Conservation (phyloP, 2,113 vertebrate genomes). For the Oryzias melastigma region DNA sequence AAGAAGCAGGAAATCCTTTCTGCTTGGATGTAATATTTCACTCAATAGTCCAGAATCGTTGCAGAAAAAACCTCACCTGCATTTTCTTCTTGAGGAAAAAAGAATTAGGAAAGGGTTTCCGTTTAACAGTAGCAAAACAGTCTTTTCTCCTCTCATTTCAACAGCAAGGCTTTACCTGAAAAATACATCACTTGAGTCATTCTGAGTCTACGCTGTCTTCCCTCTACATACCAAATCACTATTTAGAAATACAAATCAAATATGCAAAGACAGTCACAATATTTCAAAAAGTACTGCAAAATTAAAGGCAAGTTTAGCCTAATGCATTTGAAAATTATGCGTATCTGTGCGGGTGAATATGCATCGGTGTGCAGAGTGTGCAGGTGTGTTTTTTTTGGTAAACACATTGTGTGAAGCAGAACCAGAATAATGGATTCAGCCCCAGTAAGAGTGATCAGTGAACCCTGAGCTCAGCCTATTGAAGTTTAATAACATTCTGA, state of each 20-base stretch:
- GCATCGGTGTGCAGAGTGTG: conserved; percentile 18
- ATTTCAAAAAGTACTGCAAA: conserved; percentile 20
- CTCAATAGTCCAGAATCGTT: conserved; percentile 28
- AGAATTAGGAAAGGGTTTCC: conserved; percentile 33
- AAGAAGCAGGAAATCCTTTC: conserved; percentile 33
- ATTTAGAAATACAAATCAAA: conserved; percentile 52
- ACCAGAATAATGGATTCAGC: conserved; percentile 69
- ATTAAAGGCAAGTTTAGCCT: conserved; percentile 20
- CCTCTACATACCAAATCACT: conserved; percentile 21
- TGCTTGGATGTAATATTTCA: conserved; percentile 39
- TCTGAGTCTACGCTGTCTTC: conserved; percentile 17
- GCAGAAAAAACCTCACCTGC: conserved; percentile 13
- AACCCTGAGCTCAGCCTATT: conserved; percentile 72
- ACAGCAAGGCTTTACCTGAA: conserved; percentile 38
- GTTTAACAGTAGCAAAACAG: conserved; percentile 20
- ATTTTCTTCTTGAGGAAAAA: conserved; percentile 23
- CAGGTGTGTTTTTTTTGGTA: conserved; percentile 51
- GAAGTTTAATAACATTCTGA: conserved; percentile 76
- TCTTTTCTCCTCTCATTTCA: conserved; percentile 19
- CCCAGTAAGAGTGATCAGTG: conserved; percentile 68
- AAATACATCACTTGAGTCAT: conserved; percentile 28
- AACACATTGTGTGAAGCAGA: conserved; percentile 53
- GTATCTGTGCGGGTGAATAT: conserved; percentile 12
- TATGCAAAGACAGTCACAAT: conserved; percentile 24
- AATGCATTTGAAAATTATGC: conserved; percentile 7